Evolutionary conservation across 2,113 vertebrate species (phyloP).

Genomic region (Cebidichthys violaceus): DNA sequence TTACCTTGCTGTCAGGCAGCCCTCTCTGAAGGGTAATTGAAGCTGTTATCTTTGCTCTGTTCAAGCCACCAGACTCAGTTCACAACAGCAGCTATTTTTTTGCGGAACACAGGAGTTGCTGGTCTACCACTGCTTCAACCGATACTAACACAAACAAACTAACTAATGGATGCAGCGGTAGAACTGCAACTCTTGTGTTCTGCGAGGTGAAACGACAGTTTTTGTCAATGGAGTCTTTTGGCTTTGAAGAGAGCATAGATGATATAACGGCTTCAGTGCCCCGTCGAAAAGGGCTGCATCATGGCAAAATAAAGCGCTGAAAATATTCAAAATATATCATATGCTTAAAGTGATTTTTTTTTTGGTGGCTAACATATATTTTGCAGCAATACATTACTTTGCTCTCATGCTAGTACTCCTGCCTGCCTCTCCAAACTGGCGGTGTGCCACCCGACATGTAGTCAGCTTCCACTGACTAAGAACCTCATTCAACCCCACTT

Average conservation of each 20-base stretch:
- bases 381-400: background rate
- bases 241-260: background rate
- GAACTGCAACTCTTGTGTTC: background rate
- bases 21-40: background rate
- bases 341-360: background rate
- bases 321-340: background rate
- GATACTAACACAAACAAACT: background rate
- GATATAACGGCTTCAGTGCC: background rate
- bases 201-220: background rate
- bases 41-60: background rate
- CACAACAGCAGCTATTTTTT: background rate
- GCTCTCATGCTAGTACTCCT: background rate
- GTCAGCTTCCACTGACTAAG: background rate
- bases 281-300: background rate
- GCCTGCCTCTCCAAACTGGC: background rate
- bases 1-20: background rate
- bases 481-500: background rate
- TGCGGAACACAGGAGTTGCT: background rate
- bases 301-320: background rate
- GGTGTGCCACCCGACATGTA: background rate
- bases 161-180: background rate
- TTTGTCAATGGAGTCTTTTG: no score
- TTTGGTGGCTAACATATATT: background rate
- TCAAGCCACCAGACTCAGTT: background rate
- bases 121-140: background rate